These are phyloP conservation scores for Euthynnus affinis DNA, from an alignment of 2,797 vertebrate genomes.

Conservation along the genomic window DNA sequence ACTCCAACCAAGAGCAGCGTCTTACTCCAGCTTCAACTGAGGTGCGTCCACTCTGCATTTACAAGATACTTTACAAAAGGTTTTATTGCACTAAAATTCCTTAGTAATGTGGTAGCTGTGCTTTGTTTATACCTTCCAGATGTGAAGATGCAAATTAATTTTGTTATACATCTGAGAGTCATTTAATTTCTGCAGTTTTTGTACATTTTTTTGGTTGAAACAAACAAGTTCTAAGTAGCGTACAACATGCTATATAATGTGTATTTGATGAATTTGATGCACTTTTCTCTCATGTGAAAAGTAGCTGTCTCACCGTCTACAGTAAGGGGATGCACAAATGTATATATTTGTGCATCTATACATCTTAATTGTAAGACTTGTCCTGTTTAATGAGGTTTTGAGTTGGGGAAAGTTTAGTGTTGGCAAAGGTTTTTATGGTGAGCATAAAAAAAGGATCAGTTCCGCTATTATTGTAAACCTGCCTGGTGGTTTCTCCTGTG, in stretches of 20 bases:
- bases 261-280: neutral
- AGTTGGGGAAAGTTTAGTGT: neutral
- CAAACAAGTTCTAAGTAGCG: too few species aligned
- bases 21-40: slow-evolving; percentile 39
- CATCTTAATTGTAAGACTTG: neutral
- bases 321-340: neutral
- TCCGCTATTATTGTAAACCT: neutral
- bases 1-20: slow-evolving; percentile 55
- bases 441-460: neutral
- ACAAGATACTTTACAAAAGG: neutral
- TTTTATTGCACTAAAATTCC: neutral
- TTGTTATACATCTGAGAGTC: slow-evolving; percentile 12
- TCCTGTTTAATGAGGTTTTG: neutral
- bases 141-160: slow-evolving; percentile 32
- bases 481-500: slow-evolving; percentile 12
- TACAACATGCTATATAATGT: too few species aligned
- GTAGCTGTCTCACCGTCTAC: neutral
- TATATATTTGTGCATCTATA: neutral
- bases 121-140: slow-evolving; percentile 41
- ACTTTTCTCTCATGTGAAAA: neutral
- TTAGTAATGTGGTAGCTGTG: neutral
- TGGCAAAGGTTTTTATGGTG: slow-evolving; percentile 8
- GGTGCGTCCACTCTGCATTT: slow-evolving; percentile 24
- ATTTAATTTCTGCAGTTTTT: slow-evolving; percentile 3
- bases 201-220: slow-evolving; percentile 14